Base-by-base conservation (phyloP, 2,888 invertebrate genomes). In the Apantesis nais region DNA sequence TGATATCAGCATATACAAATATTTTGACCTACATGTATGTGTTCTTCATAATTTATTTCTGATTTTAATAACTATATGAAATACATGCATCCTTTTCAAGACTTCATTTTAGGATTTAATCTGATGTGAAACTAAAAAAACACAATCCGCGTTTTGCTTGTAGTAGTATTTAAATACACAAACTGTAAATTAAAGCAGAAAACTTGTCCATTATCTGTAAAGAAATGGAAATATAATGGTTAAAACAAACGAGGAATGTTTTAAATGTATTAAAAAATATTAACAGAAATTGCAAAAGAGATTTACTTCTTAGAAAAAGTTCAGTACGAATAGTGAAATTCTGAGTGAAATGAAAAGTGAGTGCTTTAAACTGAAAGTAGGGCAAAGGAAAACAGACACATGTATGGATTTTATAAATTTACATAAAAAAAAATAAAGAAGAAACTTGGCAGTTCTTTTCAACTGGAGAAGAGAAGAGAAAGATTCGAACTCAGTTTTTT, bases 301-400 rank as follows among this genome's bases (percentile, higher is more conserved):
- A 25, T 67, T 34, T 22, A 41, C 71, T 68, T 75, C 60, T 66
- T 64, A 39, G 58, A 72, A 72, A 67, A 69, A 74, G 41, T 68
- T 65, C 62, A 39, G 62, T 69, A 70, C 25, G n/a, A n/a, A n/a
- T n/a, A n/a, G n/a, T n/a, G n/a, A n/a, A n/a, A n/a, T n/a, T n/a
- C n/a, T n/a, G n/a, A n/a, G n/a, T n/a, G n/a, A n/a, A n/a, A n/a
- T n/a, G n/a, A n/a, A 16, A 2, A 39, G 64, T 67, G 62, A 75
- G 70, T 60, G 63, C 48, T 64, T 69, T 58, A 31, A 29, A 68
- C 19, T 68, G 34, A 44, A 67, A 37, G 39, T 69, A 37, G 61
- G 52, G 34, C 3, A 34, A 4, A 22, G 29, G 65, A 25, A 0
- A 55, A 25, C 11, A 52, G 19, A 52, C 11, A n/a, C n/a, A n/a